A percentile compares a stretch with the other conserved stretches of the same genome.
Conservation (phyloP, 2,113 vertebrate species). For the Trochalopteron elliotii region DNA sequence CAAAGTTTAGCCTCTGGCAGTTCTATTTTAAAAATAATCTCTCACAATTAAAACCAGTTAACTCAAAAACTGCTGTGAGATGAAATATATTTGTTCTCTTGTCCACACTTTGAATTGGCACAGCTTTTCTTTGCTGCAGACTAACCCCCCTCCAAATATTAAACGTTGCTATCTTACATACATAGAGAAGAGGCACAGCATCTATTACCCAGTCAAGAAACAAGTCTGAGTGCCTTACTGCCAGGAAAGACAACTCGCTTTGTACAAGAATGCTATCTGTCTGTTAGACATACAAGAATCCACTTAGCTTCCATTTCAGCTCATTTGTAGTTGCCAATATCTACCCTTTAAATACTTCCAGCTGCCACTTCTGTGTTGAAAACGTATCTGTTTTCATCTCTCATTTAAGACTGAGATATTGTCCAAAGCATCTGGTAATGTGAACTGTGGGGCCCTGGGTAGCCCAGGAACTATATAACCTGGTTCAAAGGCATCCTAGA, state of each 20-base stretch:
- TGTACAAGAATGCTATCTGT: neutral
- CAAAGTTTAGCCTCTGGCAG: slow-evolving; percentile 6
- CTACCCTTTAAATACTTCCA: slow-evolving; percentile 51
- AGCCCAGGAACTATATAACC: neutral
- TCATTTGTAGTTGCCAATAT: slow-evolving; percentile 45
- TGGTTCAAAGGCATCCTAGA: neutral
- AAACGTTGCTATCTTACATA: neutral
- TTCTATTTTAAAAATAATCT: slow-evolving; percentile 19
- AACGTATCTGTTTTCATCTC: slow-evolving; percentile 38
- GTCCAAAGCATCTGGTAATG: slow-evolving; percentile 29
- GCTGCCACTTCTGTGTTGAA: slow-evolving; percentile 23
- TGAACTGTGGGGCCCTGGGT: neutral
- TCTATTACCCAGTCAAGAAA: neutral
- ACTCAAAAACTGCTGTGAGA: neutral
- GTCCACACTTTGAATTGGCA: neutral
- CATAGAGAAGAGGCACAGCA: neutral
- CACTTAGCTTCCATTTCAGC: slow-evolving; percentile 24
- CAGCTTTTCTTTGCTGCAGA: neutral
- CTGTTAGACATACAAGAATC: slow-evolving; percentile 10
- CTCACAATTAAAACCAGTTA: slow-evolving; percentile 42
- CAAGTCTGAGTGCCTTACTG: neutral
- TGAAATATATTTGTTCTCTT: neutral
- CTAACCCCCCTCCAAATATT: neutral
- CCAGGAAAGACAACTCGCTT: slow-evolving; percentile 12
- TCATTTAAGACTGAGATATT: neutral